Evolutionary conservation across 2,797 vertebrate species (phyloP).

Genomic region (Orientallactaga sibirica): DNA sequence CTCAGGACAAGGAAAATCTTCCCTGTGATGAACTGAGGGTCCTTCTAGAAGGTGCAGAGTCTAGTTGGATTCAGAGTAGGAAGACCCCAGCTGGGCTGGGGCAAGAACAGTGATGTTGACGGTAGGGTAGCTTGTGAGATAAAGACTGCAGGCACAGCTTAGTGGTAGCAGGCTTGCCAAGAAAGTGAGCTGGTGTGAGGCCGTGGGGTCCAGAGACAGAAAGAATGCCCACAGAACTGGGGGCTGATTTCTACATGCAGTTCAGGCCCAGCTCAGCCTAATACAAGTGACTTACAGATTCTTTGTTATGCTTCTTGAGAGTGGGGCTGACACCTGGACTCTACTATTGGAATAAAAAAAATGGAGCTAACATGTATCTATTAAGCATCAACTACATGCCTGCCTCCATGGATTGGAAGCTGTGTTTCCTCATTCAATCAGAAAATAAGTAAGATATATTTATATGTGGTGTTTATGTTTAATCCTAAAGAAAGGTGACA

Average conservation of each 20-base stretch:
- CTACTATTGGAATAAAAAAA: constrained; percentile 12
- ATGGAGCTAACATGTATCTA: neutral
- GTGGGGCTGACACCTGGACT: neutral
- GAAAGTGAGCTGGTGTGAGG: neutral
- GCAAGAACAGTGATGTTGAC: neutral
- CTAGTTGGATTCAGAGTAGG: neutral
- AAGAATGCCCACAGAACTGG: neutral
- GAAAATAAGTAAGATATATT: neutral
- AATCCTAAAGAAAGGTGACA: neutral
- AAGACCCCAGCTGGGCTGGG: neutral
- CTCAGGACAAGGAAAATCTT: neutral
- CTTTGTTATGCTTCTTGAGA: no score
- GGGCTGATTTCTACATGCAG: neutral
- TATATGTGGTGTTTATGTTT: neutral
- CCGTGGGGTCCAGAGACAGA: no score
- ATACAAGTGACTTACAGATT: neutral
- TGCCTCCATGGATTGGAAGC: neutral
- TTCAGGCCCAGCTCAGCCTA: neutral
- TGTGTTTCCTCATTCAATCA: neutral
- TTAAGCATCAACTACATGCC: neutral
- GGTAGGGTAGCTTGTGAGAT: neutral
- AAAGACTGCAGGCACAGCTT: neutral
- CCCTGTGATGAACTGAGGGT: neutral
- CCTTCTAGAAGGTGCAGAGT: neutral
- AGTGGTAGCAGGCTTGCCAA: neutral